Evolutionary conservation across 2,888 invertebrate genomes (phyloP), one percentile per base, ranked within the genome.

Genomic region (Eupithecia pulchellata): DNA sequence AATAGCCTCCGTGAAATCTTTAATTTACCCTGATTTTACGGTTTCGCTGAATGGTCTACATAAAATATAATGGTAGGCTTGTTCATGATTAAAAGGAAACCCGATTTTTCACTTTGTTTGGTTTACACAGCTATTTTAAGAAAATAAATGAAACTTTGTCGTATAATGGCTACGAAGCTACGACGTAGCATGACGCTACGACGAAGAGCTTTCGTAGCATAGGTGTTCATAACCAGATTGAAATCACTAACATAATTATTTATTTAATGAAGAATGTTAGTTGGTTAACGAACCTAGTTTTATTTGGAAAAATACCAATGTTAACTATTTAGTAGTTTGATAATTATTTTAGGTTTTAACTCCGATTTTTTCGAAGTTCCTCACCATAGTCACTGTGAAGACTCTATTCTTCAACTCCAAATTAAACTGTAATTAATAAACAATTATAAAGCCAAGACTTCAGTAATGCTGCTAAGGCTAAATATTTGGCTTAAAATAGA

Each of bases 1-100:
- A 79, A 79, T 77, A 68, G 75, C 75, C 69, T 62, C 63, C 66
- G 71, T 65, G 66, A 73, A 75, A 75, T 77, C 77, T 79, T 79
- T 77, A 76, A 77, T 77, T 77, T 76, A 69, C 57, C 71, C 73
- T 73, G 75, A 75, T 79, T 75, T 74, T 72, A 72, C 68, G 69
- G 74, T 70, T 71, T 72, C 66, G 69, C 71, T 67, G 75, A 75
- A 75, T 72, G 75, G 67, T 74, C 71, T 75, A 71, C 65, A 72
- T 74, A 74, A 72, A 75, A 77, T 72, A 74, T 73, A 73, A 75
- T 77, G 71, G 70, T 68, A 67, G 66, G 55, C 64, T 72, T 67
- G 71, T 72, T 61, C 61, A 47, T 66, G 68, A 71, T 72, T 72
- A 75, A 74, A 72, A 70, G 52, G 39, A 64, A 64, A 61, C 68